Conservation (phyloP, 2,888 invertebrate species). For the Aspidapion aeneum region DNA sequence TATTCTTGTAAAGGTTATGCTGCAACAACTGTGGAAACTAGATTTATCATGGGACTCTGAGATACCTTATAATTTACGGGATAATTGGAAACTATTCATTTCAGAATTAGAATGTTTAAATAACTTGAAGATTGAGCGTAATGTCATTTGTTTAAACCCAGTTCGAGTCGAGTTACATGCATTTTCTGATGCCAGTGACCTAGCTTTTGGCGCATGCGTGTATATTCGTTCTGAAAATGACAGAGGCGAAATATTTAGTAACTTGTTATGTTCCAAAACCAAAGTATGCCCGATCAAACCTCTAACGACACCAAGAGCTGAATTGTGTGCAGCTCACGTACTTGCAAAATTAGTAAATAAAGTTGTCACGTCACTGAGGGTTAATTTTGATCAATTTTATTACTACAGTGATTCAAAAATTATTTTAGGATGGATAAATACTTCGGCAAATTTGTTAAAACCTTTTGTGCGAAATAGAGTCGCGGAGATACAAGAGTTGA, state of each 20-base stretch:
- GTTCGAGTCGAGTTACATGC: background rate
- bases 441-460: too few species aligned
- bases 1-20: background rate
- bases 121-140: background rate
- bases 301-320: constrained; percentile 20
- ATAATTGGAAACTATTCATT: background rate
- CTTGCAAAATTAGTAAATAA: constrained; percentile 14
- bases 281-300: constrained; percentile 21
- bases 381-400: too few species aligned
- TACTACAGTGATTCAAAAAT: too few species aligned
- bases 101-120: background rate
- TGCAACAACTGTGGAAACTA: background rate
- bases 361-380: too few species aligned
- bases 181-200: background rate
- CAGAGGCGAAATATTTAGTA: background rate
- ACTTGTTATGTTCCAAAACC: constrained; percentile 21
- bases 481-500: too few species aligned
- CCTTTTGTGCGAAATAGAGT: too few species aligned
- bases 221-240: background rate
- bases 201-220: background rate
- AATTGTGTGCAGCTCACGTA: constrained; percentile 21
- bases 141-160: background rate
- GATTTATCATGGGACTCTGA: background rate
- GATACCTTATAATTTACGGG: constrained; percentile 11
- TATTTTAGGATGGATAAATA: too few species aligned